Evolutionary conservation across 2,113 vertebrate genomes (phyloP), one percentile per base, ranked within the genome.

Genomic region (Chaenocephalus aceratus): DNA sequence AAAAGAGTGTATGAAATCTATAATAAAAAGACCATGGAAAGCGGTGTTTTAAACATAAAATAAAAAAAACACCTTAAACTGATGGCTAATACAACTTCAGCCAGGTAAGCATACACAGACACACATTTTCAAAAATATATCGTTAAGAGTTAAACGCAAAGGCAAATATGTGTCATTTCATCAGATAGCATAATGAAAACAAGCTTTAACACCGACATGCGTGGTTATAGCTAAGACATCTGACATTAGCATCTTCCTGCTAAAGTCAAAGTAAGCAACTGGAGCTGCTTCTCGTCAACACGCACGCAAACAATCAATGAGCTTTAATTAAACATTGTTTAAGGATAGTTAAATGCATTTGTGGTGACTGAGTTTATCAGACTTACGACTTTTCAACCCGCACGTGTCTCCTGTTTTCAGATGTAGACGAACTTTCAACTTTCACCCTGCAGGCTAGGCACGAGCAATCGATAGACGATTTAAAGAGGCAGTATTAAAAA

Each of bases 321-420:
- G 2, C 15, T 13, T n/a, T 5, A 1, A 30, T 3, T 13, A 23
- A 1, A 1, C 16, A 3, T 2, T 41, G 6, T 77, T 75, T 44
- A 16, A 61, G 11, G 16, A 13, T 1, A 46, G 1, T 23, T 3
- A 54, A 6, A 45, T 14, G 0, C 1, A 52, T 6, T 3, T 13
- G 0, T 15, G 0, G 5, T 8, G 6, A 15, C 16, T 21, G 18
- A 16, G 1, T 6, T 56, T 1, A 53, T 12, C 2, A 10, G 13
- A 84, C 75, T 88, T 68, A 84, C 83, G 11, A 3, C 51, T 82
- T 81, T 41, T 14, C 21, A 51, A 46, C 18, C 60, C 15, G 61
- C 93, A 94, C 94, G 93, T 94, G 94, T 82, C 78, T 80, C 12
- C 79, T 87, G 86, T 79, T 88, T 73, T 78, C 77, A 54, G 44